These are phyloP conservation scores for Australoheros facetus DNA, from an alignment of 2,797 vertebrate genomes.

Conservation along the genomic window DNA sequence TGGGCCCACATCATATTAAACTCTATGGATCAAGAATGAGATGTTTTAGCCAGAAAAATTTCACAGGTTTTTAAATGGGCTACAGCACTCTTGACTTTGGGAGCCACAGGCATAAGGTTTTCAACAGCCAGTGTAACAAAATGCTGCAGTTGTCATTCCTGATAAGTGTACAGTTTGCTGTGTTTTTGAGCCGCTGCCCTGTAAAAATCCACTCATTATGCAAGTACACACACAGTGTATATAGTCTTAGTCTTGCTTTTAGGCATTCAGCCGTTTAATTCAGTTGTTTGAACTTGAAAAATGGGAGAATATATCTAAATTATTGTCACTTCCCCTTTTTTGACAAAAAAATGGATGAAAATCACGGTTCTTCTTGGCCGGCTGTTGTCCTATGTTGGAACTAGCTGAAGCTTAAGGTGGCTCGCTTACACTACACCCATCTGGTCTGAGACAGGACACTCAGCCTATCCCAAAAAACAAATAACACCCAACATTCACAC, in stretches of 20 bases:
- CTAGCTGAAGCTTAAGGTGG: conserved; percentile 1
- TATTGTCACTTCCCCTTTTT: not conserved
- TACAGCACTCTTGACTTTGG: too few species aligned
- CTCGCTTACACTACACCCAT: conserved; percentile 20
- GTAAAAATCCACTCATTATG: not conserved
- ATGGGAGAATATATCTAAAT: not conserved
- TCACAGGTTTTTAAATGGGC: too few species aligned
- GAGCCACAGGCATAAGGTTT: too few species aligned
- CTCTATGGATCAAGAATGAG: too few species aligned
- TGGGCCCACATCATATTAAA: too few species aligned
- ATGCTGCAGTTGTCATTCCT: not conserved
- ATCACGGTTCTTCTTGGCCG: not conserved
- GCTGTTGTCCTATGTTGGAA: not conserved
- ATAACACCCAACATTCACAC: conserved; percentile 56
- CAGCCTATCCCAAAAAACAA: conserved; percentile 65
- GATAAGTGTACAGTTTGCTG: not conserved
- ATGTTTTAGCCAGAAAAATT: too few species aligned
- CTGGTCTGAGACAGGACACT: conserved; percentile 47
- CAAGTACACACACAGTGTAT: not conserved
- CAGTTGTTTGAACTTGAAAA: not conserved
- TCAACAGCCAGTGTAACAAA: not conserved
- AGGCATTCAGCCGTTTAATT: not conserved
- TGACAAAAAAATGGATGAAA: not conserved
- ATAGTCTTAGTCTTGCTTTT: not conserved
- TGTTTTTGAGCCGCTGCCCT: not conserved